A percentile compares a stretch with the other conserved stretches of the same genome.
phyloP scores from a whole-genome alignment of 2,888 invertebrate species.

The Agrochola lota region DNA sequence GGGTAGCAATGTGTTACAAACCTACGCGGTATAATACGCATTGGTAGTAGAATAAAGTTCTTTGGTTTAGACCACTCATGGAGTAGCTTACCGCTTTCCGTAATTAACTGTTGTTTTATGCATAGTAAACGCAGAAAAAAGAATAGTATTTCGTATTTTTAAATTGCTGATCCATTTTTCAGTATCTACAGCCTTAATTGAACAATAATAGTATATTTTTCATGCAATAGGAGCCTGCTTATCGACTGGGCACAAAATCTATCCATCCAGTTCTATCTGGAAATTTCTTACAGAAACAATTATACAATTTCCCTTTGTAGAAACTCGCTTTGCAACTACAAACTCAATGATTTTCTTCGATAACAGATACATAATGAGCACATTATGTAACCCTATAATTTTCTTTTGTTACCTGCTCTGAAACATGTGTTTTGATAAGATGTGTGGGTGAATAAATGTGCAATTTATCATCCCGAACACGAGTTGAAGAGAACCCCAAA shows the following conservation, averaged over 20 bases:
- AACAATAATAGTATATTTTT: too few relatives aligned
- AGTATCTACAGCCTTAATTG: neutral
- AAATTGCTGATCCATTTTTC: neutral
- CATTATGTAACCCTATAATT: constrained; percentile 29
- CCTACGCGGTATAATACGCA: neutral
- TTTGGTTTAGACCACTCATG: constrained; percentile 1
- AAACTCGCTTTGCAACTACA: neutral
- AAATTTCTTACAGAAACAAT: constrained; percentile 30
- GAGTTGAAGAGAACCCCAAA: constrained; percentile 44
- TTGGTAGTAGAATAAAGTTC: neutral
- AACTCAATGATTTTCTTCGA: constrained; percentile 19
- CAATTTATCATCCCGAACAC: constrained; percentile 46
- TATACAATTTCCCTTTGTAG: constrained; percentile 11
- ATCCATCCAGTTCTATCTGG: too few relatives aligned
- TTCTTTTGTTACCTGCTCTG: constrained; percentile 17
- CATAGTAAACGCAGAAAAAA: neutral
- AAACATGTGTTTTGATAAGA: constrained; percentile 2
- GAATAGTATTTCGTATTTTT: neutral
- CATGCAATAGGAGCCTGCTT: too few relatives aligned
- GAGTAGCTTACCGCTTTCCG: neutral
- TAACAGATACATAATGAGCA: constrained; percentile 6
- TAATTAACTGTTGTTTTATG: neutral
- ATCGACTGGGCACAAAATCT: neutral
- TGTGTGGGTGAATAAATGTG: constrained; percentile 34
- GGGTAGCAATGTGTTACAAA: constrained; percentile 14